Evolutionary conservation across 2,888 invertebrate genomes (phyloP).

Genomic region (Leptinotarsa haldemani): DNA sequence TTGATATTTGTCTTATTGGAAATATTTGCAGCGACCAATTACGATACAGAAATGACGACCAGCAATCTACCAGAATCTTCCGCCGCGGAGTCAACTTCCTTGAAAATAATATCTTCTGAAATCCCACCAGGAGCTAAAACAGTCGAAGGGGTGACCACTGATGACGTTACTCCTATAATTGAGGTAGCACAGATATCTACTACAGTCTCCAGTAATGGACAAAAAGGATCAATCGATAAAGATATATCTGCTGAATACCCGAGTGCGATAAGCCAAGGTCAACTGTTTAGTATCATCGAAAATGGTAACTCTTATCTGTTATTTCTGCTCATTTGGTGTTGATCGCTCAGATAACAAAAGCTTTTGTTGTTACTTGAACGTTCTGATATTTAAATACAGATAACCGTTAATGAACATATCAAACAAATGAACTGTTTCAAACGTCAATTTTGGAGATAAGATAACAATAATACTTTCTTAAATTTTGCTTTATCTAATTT

Average conservation of each 20-base stretch:
- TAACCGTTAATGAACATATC: too few relatives aligned
- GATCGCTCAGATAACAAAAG: too few relatives aligned
- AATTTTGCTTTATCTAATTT: too few relatives aligned
- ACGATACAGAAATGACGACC: conserved; percentile 48
- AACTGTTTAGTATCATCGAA: conserved; percentile 64
- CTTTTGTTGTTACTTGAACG: too few relatives aligned
- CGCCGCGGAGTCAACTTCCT: conserved; percentile 47
- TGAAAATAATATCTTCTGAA: conserved; percentile 22
- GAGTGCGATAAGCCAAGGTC: conserved; percentile 64
- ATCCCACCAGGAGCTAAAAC: not conserved
- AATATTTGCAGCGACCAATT: conserved; percentile 37
- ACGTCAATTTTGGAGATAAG: too few relatives aligned
- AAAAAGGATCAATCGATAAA: conserved; percentile 23
- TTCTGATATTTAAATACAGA: too few relatives aligned
- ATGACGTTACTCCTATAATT: conserved; percentile 11
- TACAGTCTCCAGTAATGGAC: conserved; percentile 8
- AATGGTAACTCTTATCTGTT: conserved; percentile 54
- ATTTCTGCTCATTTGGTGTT: too few relatives aligned
- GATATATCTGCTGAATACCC: conserved; percentile 58
- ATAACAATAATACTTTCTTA: too few relatives aligned
- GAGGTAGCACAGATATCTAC: conserved; percentile 17
- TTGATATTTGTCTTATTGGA: not conserved
- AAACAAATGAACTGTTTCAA: too few relatives aligned
- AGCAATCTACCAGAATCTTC: conserved; percentile 39
- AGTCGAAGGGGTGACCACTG: not conserved